Conservation (phyloP, 2,797 vertebrate species). For the Myotis findleyi region DNA sequence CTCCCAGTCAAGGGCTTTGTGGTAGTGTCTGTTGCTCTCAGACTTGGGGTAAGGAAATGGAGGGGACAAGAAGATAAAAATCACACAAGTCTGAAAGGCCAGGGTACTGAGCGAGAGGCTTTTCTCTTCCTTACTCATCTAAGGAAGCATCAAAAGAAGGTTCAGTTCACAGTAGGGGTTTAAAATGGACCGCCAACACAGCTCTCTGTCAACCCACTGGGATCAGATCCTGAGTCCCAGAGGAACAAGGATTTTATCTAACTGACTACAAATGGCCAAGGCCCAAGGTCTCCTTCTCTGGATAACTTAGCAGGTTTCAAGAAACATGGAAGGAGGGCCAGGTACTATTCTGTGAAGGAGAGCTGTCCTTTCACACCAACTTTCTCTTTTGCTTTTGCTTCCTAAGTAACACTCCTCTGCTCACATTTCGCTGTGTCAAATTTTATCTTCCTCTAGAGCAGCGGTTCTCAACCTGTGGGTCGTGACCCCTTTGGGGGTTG, state of each 20-base stretch:
- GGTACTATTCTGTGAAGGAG: neutral
- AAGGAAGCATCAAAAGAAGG: neutral
- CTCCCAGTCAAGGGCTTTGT: neutral
- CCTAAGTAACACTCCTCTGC: neutral
- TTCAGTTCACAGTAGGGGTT: neutral
- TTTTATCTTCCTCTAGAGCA: neutral
- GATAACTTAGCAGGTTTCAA: neutral
- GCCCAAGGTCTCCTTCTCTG: neutral
- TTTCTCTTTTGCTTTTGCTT: neutral
- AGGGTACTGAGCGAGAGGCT: neutral
- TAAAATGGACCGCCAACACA: neutral
- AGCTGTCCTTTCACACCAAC: neutral
- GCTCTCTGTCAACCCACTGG: neutral
- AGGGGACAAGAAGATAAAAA: neutral
- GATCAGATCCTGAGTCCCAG: neutral
- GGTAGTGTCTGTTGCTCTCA: neutral
- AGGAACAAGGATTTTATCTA: neutral
- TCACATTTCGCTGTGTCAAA: neutral
- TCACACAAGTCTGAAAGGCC: neutral
- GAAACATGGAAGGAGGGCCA: neutral
- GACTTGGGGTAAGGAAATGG: neutral
- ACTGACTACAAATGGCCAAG: neutral
- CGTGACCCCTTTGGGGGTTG: too few relatives aligned
- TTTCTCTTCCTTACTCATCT: neutral
- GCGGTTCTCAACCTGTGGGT: too few relatives aligned